Percentiles rank a stretch among this genome's conserved stretches.
Conservation (phyloP, 2,113 vertebrate species). For the Syngnathus typhle region DNA sequence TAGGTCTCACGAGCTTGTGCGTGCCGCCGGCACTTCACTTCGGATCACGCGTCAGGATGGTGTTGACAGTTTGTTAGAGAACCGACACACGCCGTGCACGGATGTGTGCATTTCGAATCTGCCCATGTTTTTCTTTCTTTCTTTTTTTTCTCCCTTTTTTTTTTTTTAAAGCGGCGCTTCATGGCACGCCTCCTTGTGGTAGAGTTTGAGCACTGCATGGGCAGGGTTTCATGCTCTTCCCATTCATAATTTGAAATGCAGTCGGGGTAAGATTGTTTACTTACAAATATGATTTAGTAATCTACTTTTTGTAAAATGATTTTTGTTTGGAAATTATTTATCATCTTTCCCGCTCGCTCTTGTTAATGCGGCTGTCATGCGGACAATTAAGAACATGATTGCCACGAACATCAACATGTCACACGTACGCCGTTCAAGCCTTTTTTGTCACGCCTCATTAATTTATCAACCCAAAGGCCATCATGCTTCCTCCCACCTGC, state of each 20-base stretch:
- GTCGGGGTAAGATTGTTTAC: background rate
- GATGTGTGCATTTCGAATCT: background rate
- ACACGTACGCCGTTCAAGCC: constrained; percentile 38
- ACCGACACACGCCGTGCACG: constrained; percentile 14
- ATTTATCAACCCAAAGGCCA: constrained; percentile 16
- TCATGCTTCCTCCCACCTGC: constrained; percentile 20
- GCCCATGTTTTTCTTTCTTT: background rate
- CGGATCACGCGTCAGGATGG: background rate
- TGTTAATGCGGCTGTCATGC: constrained; percentile 37
- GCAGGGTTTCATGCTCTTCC: background rate
- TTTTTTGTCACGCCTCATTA: constrained; percentile 47
- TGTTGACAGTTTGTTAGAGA: constrained; percentile 33
- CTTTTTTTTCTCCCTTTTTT: background rate
- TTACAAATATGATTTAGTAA: background rate
- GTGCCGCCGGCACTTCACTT: background rate
- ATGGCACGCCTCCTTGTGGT: constrained; percentile 30
- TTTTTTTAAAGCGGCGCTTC: background rate
- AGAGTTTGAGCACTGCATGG: constrained; percentile 8
- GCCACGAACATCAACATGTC: constrained; percentile 28
- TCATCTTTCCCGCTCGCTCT: constrained; percentile 9
- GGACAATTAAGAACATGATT: constrained; percentile 41
- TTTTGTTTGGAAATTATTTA: background rate
- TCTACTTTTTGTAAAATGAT: background rate
- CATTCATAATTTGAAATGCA: background rate
- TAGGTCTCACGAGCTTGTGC: constrained; percentile 14